phyloP scores from a whole-genome alignment of 2,888 invertebrate genomes.

The Cheilosia vulpina region DNA sequence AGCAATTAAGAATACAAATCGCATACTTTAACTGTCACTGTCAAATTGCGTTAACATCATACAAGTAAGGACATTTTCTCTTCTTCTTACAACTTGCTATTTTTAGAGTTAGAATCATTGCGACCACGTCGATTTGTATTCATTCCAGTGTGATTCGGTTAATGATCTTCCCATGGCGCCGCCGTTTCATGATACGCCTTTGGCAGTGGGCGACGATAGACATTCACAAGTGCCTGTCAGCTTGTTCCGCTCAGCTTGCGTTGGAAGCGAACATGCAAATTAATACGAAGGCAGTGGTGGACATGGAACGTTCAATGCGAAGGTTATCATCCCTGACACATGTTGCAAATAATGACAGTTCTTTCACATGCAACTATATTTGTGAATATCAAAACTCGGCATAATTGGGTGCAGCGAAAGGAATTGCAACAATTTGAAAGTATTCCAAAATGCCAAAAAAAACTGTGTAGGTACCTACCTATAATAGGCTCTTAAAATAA shows the following conservation, averaged over 20 bases:
- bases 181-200: conserved; percentile 26
- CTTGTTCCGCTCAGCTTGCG: conserved; percentile 41
- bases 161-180: conserved; percentile 59
- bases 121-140: conserved; percentile 26
- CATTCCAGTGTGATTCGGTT: conserved; percentile 45
- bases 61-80: conserved; percentile 1
- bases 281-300: no score
- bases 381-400: no score
- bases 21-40: conserved; percentile 1
- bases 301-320: not conserved
- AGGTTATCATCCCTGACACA: not conserved
- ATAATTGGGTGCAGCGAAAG: no score
- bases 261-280: no score
- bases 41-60: conserved; percentile 1
- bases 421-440: no score
- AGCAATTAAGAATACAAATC: conserved; percentile 18
- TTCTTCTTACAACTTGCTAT: conserved; percentile 10
- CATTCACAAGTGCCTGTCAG: conserved; percentile 55
- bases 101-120: conserved; percentile 30
- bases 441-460: no score
- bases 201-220: conserved; percentile 32
- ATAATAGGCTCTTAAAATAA: no score
- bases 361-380: no score
- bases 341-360: no score
- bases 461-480: no score